Evolutionary conservation across 1,140 invertebrate genomes (phyloP).

Genomic region (Drosophila kohkoa): DNA sequence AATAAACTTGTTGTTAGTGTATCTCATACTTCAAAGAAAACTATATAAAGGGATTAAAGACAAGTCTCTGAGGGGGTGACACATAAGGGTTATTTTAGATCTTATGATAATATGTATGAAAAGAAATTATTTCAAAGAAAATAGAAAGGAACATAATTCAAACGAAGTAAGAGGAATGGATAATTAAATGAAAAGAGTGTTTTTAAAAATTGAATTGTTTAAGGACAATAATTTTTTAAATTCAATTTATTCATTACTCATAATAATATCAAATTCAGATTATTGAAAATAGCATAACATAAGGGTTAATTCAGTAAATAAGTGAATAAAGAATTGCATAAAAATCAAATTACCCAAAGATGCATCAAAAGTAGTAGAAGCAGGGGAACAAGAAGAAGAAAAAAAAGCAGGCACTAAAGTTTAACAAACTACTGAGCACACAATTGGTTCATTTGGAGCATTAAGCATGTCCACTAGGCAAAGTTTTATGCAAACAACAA

Average conservation of each 20-base stretch:
- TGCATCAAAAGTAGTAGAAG: not conserved
- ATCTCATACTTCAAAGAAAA: no score
- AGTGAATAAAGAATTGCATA: conserved; percentile 1
- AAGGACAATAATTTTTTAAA: no score
- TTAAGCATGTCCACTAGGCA: conserved; percentile 10
- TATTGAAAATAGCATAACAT: not conserved
- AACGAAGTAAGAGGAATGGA: no score
- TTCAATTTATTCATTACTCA: no score
- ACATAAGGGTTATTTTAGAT: not conserved
- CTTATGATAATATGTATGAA: not conserved
- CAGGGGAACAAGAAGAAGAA: not conserved
- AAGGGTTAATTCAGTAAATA: not conserved
- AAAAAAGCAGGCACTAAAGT: not conserved
- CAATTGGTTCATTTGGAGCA: conserved; percentile 11
- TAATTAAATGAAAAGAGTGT: not conserved
- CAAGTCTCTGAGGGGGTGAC: not conserved
- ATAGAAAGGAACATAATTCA: not conserved
- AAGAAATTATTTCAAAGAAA: not conserved
- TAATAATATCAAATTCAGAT: no score
- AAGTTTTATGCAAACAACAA: conserved; percentile 10
- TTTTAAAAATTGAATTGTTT: no score
- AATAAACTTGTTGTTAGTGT: not conserved
- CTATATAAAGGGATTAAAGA: not conserved
- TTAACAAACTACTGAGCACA: not conserved
- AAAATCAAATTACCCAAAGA: not conserved